Evolutionary conservation across 2,797 vertebrate genomes (phyloP), one percentile per base, ranked within the genome.

Genomic region (Diceros bicornis): DNA sequence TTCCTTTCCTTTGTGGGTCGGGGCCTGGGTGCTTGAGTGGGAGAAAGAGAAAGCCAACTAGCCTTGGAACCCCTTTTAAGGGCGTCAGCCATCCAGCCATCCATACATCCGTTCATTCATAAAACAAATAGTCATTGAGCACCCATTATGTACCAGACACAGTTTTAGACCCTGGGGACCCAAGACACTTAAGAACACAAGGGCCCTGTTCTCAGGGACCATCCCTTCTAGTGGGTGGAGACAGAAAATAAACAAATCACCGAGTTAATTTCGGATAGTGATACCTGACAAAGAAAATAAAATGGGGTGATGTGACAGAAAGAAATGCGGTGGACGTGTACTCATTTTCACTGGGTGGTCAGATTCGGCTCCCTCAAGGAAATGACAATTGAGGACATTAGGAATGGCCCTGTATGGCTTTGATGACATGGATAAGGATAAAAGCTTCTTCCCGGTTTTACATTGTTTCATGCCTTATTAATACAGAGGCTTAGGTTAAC

Each of bases 141-240:
- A 81, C 71, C n/a, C 27, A 3, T 66, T 61, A 50, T 16, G 34
- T 72, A 20, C 23, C 52, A 71, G 37, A 71, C 37, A 68, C 78
- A 11, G 34, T 62, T 72, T 79, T 78, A 37, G 79, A 72, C 17
- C 59, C 55, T 62, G 27, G 47, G 66, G 68, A 61, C 23, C 59
- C 21, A 44, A 81, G 52, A 66, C 47, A 47, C 16, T 25, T 72
- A 92, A 59, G n/a, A 23, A 47, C 34, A 20, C 34, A 66, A 62
- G 77, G 14, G 50, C 71, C 34, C 23, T 7, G 17, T 87, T 89
- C 55, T 88, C 57, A 75, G 64, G 57, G n/a, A 77, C 59, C 34
- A 34, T 68, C 84, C 59, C 77, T 95, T 72, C 72, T 86, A 71
- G 25, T 57, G 83, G 17, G 37, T 85, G 89, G 71, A 92, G 64